Percentiles rank a stretch among this genome's conserved stretches.
Evolutionary conservation across 1,140 invertebrate genomes (phyloP).

Genomic region (Delia radicum): DNA sequence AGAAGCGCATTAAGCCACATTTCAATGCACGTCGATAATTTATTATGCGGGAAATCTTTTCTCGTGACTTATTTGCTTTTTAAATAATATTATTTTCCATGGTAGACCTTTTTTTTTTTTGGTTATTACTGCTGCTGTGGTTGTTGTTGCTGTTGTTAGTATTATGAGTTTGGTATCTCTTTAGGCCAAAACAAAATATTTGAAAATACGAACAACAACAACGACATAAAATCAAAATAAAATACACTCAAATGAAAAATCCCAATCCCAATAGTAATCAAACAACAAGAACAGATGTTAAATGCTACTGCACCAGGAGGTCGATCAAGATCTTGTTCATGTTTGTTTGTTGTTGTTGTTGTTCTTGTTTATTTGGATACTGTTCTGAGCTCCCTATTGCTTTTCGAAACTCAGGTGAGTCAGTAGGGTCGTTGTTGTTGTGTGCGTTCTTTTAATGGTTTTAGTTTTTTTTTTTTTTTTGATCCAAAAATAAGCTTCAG

Average conservation of each 20-base stretch:
- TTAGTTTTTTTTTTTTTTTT: background rate
- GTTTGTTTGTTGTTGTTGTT: background rate
- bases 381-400: background rate
- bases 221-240: background rate
- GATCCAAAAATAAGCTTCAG: background rate
- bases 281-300: conserved; percentile 4
- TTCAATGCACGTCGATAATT: conserved; percentile 43
- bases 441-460: background rate
- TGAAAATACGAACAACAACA: background rate
- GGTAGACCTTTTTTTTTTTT: background rate
- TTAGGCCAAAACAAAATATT: background rate
- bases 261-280: background rate
- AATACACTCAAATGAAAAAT: background rate
- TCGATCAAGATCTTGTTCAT: background rate
- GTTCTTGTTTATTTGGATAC: background rate
- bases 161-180: too few species aligned
- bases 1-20: conserved; percentile 42
- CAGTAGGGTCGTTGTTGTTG: background rate
- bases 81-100: conserved; percentile 7
- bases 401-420: background rate
- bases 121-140: background rate
- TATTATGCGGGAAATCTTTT: conserved; percentile 56
- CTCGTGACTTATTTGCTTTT: conserved; percentile 55
- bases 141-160: background rate
- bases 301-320: conserved; percentile 2